Base-by-base conservation (phyloP, 2,888 invertebrate genomes). In the Epiblema foenella region DNA sequence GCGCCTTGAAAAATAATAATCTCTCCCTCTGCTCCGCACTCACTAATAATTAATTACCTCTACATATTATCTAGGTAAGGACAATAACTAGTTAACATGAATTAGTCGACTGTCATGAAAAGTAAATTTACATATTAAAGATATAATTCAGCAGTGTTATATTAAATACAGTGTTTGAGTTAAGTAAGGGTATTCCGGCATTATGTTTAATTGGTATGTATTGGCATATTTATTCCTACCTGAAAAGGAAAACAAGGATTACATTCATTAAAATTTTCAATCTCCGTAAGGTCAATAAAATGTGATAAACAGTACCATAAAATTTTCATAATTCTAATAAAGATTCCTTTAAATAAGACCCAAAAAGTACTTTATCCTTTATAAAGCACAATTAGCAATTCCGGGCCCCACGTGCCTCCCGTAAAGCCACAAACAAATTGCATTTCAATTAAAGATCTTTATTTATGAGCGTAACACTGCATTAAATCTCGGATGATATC, bases 401-500 rank as follows among this genome's bases (percentile, higher is more conserved):
- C 64, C 46, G 59, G 4, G 12, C 37, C 58, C 57, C 59, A 60
- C 70, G 65, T 66, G 65, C 65, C 70, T 24, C 42, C 46, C 52
- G 20, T 57, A 24, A 58, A 63, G 24, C 67, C 63, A 33, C 69
- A 62, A 71, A 57, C 60, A 57, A 71, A 71, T 71, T 71, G 71
- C 70, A 77, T 81, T 83, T 80, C 81, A 83, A 83, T 83, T 81
- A 83, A 80, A 81, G 75, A 85, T 85, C 80, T 86, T 85, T 85
- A 86, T 88, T 86, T 84, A 86, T 86, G 83, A 83, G 80, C 72
- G 78, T 81, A 81, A 85, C 83, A 83, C 82, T 78, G 85, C 85
- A 82, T 84, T 87, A 88, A 88, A 87, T 89, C 87, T 85, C 78
- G 80, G 82, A 80, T 81, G 79, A 78, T 80, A 82, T 84, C 82